Evolutionary conservation across 2,113 vertebrate species (phyloP), one percentile per base, ranked within the genome.

Genomic region (Odocoileus hemionus): DNA sequence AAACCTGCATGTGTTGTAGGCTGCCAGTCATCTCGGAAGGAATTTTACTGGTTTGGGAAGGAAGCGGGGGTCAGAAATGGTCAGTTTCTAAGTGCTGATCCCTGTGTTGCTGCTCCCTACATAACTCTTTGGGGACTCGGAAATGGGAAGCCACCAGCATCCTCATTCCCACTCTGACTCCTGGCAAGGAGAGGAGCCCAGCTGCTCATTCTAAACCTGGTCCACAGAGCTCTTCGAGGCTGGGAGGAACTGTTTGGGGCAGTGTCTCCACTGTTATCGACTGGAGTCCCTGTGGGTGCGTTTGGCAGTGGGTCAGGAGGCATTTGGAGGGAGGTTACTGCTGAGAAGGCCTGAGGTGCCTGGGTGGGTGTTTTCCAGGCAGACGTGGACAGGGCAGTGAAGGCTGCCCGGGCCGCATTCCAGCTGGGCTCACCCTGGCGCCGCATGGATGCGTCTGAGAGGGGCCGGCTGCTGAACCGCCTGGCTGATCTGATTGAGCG

Each of bases 361-460:
- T 21, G 1, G 16, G 15, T 83, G 64, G 47, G 95, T 86, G 92
- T 98, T 97, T 85, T 64, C 97, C 96, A 99, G 99, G 99, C 98
- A 4, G 99, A 99, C 2, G 99, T 99, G 61, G 99, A 99, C 93
- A 99, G 98, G 97, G 99, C 99, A 0, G 99, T 99, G 14, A 98
- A 99, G 93, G 99, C 99, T 11, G 99, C 99, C 45, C 98, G 91
- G 57, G 97, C 99, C 0, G 99, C 99, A 2, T 99, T 99, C 97
- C 98, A 97, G 96, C 97, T 99, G 92, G 99, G 99, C 39, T 99
- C 99, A 0, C 99, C 99, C 8, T 99, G 99, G 99, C 98, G 99
- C 97, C 99, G 99, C 91, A 99, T 99, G 99, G 99, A 99, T 0
- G 99, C 99, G 0, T 99, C 99, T 0, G 97, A 99, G 0, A 99